Base-by-base conservation (phyloP, 2,888 invertebrate genomes). In the Julus scandinavius region DNA sequence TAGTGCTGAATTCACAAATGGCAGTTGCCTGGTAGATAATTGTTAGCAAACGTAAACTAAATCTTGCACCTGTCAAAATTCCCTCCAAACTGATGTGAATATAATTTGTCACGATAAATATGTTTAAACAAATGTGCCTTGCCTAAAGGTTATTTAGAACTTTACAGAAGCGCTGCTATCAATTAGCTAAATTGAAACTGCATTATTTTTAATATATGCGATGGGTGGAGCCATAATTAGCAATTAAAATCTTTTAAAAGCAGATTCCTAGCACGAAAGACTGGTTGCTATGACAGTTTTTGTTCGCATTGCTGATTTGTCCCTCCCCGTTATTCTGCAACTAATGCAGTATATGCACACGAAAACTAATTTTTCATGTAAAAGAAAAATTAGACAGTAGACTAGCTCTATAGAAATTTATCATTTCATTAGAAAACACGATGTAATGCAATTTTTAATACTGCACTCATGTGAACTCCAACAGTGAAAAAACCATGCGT, bases 101-200 rank as follows among this genome's bases (percentile, higher is more conserved):
- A 72, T 29, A 20, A 45, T 45, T 45, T 45, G 45, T 45, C 45
- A 7, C 45, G 45, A 45, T 5, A 45, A 45, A 63, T 63, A 15
- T 15, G 17, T 17, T 15, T 17, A 54, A 50, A 63, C 6, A 20
- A 20, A 63, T n/a, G 20, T 6, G 72, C 72, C 20, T 29, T 63
- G 20, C 20, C 29, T 72, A 72, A 72, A 20, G 20, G 72, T 72
- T 72, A 6, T 5, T 9, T 2, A 11, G 72, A 72, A 20, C 6
- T 72, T 20, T 7, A 72, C 72, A 72, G 20, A 72, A 63, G 63
- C 72, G 29, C 72, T 29, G 9, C 11, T 20, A 72, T 20, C 72
- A 72, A 72, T 72, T 72, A 72, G 72, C 72, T 72, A 72, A 72
- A 72, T 72, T 72, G 72, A 72, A 72, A 72, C 29, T 29, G 72